phyloP scores from a whole-genome alignment of 1,140 invertebrate species.

The Andricus grossulariae region DNA sequence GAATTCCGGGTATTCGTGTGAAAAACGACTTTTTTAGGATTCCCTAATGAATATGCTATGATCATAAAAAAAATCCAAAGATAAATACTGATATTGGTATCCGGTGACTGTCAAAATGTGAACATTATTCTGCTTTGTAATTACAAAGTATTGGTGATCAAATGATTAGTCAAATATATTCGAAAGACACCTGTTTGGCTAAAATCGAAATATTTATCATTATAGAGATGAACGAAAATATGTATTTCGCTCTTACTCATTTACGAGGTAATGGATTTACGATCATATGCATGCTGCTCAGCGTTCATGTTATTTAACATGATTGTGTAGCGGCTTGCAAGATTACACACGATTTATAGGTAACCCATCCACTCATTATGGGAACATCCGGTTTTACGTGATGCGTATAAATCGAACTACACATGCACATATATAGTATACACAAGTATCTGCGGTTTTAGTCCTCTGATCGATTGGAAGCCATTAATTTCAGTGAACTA shows the following conservation, averaged over 20 bases:
- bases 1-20: too few relatives aligned
- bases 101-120: background rate
- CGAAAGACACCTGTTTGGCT: constrained; percentile 3
- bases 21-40: too few relatives aligned
- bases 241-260: constrained; percentile 5
- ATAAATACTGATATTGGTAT: too few relatives aligned
- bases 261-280: background rate
- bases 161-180: background rate
- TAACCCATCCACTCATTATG: constrained; percentile 28
- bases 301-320: background rate
- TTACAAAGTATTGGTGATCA: background rate
- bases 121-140: background rate
- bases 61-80: too few relatives aligned
- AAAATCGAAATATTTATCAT: constrained; percentile 16
- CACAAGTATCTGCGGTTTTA: constrained; percentile 8
- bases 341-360: constrained; percentile 27
- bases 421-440: background rate
- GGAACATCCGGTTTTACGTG: constrained; percentile 24
- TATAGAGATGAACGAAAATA: background rate
- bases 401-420: constrained; percentile 24
- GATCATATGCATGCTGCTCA: background rate
- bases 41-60: too few relatives aligned
- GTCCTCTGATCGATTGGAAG: constrained; percentile 1
- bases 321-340: constrained; percentile 9
- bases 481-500: constrained; percentile 23